phyloP scores from a whole-genome alignment of 2,113 vertebrate species.

The Erinaceus europaeus region DNA sequence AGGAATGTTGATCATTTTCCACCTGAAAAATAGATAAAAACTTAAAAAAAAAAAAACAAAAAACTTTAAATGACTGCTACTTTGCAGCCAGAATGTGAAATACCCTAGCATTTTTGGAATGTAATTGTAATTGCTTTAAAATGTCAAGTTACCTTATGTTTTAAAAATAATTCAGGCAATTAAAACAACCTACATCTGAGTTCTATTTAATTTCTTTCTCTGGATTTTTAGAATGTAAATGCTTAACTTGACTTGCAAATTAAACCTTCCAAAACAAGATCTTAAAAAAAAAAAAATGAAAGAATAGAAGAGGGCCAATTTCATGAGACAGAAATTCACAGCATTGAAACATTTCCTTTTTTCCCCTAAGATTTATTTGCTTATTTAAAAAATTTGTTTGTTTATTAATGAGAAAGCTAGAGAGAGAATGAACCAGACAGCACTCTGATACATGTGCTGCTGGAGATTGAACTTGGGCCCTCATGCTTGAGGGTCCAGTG shows the following conservation, averaged over 20 bases:
- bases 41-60: too few species aligned
- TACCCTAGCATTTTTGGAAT: not conserved
- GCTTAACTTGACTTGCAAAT: conserved; percentile 26
- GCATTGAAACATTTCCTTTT: too few species aligned
- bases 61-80: not conserved
- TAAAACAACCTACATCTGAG: conserved; percentile 20
- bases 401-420: too few species aligned
- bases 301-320: not conserved
- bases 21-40: too few species aligned
- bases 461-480: too few species aligned
- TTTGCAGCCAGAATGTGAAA: conserved; percentile 14
- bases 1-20: conserved; percentile 13
- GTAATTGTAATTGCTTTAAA: conserved; percentile 54
- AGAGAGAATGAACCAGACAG: too few species aligned
- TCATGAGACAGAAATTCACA: conserved; percentile 18
- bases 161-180: conserved; percentile 46
- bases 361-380: too few species aligned
- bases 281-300: not conserved
- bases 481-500: too few species aligned
- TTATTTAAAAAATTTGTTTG: too few species aligned
- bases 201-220: conserved; percentile 42
- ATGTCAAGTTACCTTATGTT: conserved; percentile 61
- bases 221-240: conserved; percentile 33
- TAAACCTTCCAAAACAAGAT: not conserved
- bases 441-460: too few species aligned